Base-by-base conservation (phyloP, 2,888 invertebrate species). In the Chromoteleia sp. region DNA sequence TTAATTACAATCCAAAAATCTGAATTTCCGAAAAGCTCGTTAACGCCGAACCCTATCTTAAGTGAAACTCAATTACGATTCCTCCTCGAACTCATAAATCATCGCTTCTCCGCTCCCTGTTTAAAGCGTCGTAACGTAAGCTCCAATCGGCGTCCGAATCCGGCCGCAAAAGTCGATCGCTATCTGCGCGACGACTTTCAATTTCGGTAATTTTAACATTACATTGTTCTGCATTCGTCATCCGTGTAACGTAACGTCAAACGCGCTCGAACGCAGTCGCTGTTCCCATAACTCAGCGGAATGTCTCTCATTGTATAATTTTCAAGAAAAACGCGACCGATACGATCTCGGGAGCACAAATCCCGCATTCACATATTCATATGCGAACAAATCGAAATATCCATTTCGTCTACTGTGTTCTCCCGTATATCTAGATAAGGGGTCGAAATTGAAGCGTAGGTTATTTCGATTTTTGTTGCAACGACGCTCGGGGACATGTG, bases 351-450 rank as follows among this genome's bases (percentile, higher is more conserved):
- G 15, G 68, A 70, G 54, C 48, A 70, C 59, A 59, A 33, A 76
- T 67, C 59, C 59, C 67, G 77, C 71, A 76, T 81, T 76, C 71
- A 56, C 67, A 61, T 67, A 71, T 77, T 81, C 63, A 70, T 81
- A 74, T 41, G 73, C 56, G 59, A 41, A 75, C 81, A 71, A 77
- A 74, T 77, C 73, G 81, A 68, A 68, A 81, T 63, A 63, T 41
- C 68, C 77, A 74, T 77, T 77, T 76, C 68, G 77, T 76, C 77
- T 56, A 68, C 77, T 67, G 52, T 61, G 73, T 56, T 74, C n/a
- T n/a, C 77, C 65, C 78, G 65, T 78, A 74, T 48, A 83, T 83
- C 83, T 77, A 77, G 83, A 83, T 83, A 83, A 81, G 81, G 75
- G 63, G 15, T 70, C 74, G 76, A 82, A 83, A 83, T 83, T 81